Base-by-base conservation (phyloP, 2,113 vertebrate genomes). In the Poecilia latipinna region DNA sequence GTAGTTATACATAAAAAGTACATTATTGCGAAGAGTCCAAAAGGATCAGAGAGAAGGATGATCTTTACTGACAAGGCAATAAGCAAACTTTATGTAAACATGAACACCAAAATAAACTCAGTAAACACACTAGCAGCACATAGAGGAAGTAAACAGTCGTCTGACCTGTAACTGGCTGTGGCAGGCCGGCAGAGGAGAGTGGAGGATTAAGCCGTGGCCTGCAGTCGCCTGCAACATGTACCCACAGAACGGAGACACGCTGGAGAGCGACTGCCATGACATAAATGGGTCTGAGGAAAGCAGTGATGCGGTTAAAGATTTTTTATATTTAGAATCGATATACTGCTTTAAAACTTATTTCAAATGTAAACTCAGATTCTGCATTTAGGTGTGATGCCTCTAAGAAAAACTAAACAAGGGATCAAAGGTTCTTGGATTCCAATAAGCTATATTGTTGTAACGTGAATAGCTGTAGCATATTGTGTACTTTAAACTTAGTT, bases 111-210 rank as follows among this genome's bases (percentile, higher is more conserved):
- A 4, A 19, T 24, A 48, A 48, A 19, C 44, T 48, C 44, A 19
- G 44, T 6, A 48, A 48, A 48, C 17, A 48, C 44, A 48, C 44
- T 19, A 24, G 15, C 13, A 12, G 4, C 64, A 63, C 35, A 75
- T 5, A 33, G 24, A n/a, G 7, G 17, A n/a, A 64, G 5, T n/a
- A 44, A 32, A 6, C 13, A 24, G 61, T 3, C 2, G 29, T 35
- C 63, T 92, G 64, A 95, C 94, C 86, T 24, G 24, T 67, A 48
- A n/a, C 10, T 78, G 29, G 22, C 88, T 90, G 90, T 95, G 91
- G 61, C 94, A 95, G 42, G 91, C 77, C 74, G 92, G 94, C 70
- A 94, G 79, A 62, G 93, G 93, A 66, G 92, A 88, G 22, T 77
- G 75, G 54, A 95, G 61, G 61, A 79, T 74, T 51, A 93, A 82